Base-by-base conservation (phyloP, 2,888 invertebrate species). In the Pheosia gnoma region DNA sequence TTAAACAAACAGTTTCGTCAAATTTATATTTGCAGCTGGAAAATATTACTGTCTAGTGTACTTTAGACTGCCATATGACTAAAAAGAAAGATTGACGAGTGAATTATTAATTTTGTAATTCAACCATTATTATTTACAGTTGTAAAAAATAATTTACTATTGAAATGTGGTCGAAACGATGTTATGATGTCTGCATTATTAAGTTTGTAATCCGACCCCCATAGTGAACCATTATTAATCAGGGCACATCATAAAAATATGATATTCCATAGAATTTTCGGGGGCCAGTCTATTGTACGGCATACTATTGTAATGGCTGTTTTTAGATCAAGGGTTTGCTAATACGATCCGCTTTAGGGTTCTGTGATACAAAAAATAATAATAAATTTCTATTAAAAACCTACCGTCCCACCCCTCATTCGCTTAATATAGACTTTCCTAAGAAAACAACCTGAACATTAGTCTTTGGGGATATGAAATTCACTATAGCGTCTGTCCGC, bases 201-300 rank as follows among this genome's bases (percentile, higher is more conserved):
- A 59, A 47, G 43, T 64, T 66, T 52, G 75, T 58, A 58, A 63
- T 62, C 7, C 49, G 10, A 65, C 75, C 75, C 75, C 63, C n/a
- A 60, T 54, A 56, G 36, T 25, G 39, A 55, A 52, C 65, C 67
- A 57, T 71, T 65, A 72, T 75, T 75, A 77, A 74, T 72, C 62
- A 67, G 64, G 25, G 51, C 43, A 59, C 72, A 70, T 77, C 77
- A 74, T 75, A 77, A 72, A 77, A 75, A 75, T 77, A 75, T 75
- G 75, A 75, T 77, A 75, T 75, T 69, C 75, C 62, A 75, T 77
- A 65, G 65, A 72, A 67, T 58, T 68, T 68, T 68, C 45, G 60
- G 71, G 61, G 47, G 43, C 52, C 58, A 61, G 68, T 67, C 55
- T 66, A 71, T 63, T 74, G 54, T 67, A 45, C 37, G 39, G 36